phyloP scores from a whole-genome alignment of 2,113 vertebrate genomes.

The Campylorhamphus procurvoides region DNA sequence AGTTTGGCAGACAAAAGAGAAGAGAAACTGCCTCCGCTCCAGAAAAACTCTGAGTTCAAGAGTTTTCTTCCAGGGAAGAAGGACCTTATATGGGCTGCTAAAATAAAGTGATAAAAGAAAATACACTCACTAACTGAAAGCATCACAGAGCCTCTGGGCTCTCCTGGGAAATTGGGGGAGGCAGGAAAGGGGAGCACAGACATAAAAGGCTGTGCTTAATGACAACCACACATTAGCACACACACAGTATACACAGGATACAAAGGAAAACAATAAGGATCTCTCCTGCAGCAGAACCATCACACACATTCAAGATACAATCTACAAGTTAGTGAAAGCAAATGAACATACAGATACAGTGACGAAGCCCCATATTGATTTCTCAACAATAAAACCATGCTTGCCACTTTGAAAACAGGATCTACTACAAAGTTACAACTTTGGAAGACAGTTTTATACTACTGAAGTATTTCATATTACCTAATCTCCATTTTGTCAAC shows the following conservation, averaged over 20 bases:
- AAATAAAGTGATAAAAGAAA: background rate
- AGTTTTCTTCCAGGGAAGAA: background rate
- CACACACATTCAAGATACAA: background rate
- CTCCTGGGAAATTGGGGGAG: background rate
- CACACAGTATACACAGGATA: background rate
- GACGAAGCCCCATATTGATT: background rate
- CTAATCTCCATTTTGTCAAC: conserved; percentile 96
- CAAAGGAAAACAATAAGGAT: background rate
- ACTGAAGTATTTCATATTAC: conserved; percentile 64
- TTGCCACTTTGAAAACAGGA: background rate
- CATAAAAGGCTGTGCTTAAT: background rate
- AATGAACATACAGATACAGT: background rate
- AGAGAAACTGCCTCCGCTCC: background rate
- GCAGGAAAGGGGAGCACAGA: background rate
- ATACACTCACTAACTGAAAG: background rate
- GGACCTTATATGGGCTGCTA: background rate
- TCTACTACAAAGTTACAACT: background rate
- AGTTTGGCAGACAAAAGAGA: background rate
- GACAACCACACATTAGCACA: background rate
- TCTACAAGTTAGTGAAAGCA: background rate
- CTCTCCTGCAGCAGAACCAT: background rate
- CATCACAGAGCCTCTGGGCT: background rate
- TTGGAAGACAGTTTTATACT: background rate
- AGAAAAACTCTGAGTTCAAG: background rate
- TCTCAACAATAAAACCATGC: background rate